Evolutionary conservation across 2,113 vertebrate genomes (phyloP).

Genomic region (Clarias magur): DNA sequence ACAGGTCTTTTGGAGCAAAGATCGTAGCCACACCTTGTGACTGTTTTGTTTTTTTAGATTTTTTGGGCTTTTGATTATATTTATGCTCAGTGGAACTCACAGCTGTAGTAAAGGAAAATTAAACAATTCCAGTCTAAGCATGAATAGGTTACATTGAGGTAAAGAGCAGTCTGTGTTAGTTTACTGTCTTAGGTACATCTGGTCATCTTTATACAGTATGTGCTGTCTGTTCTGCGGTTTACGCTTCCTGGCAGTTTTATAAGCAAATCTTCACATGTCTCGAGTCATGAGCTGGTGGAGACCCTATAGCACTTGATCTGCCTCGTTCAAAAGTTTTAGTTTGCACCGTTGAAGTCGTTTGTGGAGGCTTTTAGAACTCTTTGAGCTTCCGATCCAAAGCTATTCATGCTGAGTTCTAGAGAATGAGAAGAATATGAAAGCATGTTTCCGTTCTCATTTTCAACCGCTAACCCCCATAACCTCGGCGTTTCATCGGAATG

Average conservation of each 20-base stretch:
- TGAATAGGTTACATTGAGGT: not conserved
- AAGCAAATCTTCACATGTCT: constrained; percentile 16
- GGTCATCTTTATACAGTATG: constrained; percentile 40
- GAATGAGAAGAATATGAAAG: constrained; percentile 16
- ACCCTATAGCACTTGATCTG: constrained; percentile 14
- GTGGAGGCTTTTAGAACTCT: constrained; percentile 4
- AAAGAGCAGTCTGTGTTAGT: constrained; percentile 23
- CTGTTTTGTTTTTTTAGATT: not conserved
- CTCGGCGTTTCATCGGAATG: not conserved
- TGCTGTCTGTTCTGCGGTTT: constrained; percentile 34
- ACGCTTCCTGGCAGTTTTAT: not conserved
- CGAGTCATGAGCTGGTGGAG: not conserved
- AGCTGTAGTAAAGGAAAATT: constrained; percentile 20
- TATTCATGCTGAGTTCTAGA: not conserved
- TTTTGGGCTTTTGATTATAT: not conserved
- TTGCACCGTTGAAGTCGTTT: not conserved
- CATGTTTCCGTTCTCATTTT: constrained; percentile 35
- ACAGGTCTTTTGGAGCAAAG: not conserved
- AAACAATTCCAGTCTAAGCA: constrained; percentile 25
- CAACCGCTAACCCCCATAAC: constrained; percentile 22
- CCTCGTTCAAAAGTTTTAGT: constrained; percentile 24
- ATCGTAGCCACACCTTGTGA: not conserved
- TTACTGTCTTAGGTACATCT: constrained; percentile 22
- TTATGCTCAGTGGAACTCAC: not conserved
- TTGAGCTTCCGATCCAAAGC: constrained; percentile 17